Base-by-base conservation (phyloP, 2,888 invertebrate species). In the Physocephala rufipes region DNA sequence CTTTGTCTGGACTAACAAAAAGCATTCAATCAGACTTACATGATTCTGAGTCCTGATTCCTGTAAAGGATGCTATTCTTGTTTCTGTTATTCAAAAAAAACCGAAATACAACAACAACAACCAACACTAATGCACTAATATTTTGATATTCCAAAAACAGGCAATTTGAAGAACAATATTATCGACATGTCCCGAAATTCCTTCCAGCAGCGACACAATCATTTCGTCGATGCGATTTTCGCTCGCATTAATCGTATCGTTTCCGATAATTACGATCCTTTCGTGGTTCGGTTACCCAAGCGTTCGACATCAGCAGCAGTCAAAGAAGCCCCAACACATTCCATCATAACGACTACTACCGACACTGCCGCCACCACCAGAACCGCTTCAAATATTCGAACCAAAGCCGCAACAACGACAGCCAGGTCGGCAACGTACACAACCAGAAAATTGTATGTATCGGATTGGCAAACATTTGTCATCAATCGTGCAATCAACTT, bases 171-270 rank as follows among this genome's bases (percentile, higher is more conserved):
- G 76, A 85, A 83, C 78, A 83, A 86, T 77, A 82, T 83, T 77
- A 86, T 82, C 76, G 86, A 82, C 76, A 85, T 81, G 84, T 82
- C 80, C 61, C 81, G 78, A 75, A 82, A 80, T 75, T 82, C 81
- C 67, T 93, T 75, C 91, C 94, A 49, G 90, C 89, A 92, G 66
- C 94, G 94, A 81, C 95, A 95, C 87, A 95, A 95, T 86, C 90
- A 92, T 77, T 95, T 94, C 85, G 92, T 94, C 71, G 95, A 95
- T 86, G 93, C 91, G 78, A 93, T 95, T 77, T 88, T 95, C 75
- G 90, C 90, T 71, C 90, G 93, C 78, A 94, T 95, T 87, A 95
- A 95, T 86, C 91, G 91, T 77, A 93, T 95, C 72, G 87, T 95
- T 75, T 89, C 91, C 64, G 89, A 90, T 75, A 93, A 92, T 65